These are phyloP conservation scores for Cephalopterus ornatus DNA, from an alignment of 2,113 vertebrate species.

Conservation along the genomic window DNA sequence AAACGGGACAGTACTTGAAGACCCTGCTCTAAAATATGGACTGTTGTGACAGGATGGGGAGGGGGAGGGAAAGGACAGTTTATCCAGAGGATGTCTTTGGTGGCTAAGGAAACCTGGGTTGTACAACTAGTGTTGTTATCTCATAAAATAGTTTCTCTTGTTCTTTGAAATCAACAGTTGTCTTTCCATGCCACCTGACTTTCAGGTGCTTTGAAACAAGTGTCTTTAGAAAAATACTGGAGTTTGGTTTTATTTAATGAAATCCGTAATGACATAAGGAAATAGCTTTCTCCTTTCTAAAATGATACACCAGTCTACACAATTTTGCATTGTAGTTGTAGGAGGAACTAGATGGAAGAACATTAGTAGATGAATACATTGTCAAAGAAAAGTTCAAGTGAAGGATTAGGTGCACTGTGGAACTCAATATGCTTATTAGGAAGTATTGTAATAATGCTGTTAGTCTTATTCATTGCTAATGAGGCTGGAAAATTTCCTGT, in stretches of 20 bases:
- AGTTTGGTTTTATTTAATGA: neutral
- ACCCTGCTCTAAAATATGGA: neutral
- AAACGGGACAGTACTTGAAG: neutral
- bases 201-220: neutral
- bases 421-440: neutral
- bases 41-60: neutral
- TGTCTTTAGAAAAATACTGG: neutral
- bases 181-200: neutral
- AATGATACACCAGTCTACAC: neutral
- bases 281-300: neutral
- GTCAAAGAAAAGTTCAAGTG: neutral
- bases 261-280: neutral
- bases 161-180: neutral
- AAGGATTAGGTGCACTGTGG: neutral
- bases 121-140: neutral
- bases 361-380: neutral
- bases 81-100: neutral
- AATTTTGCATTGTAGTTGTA: neutral
- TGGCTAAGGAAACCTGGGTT: neutral
- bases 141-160: neutral
- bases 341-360: neutral
- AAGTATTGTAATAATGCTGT: neutral
- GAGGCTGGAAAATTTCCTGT: neutral
- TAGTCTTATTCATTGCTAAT: neutral
- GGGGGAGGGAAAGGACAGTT: neutral